Percentiles rank a stretch among this genome's conserved stretches.
Evolutionary conservation across 35 echinoderm and acorn worm species (phyloP).

Genomic region (Nesometra sesokonis): DNA sequence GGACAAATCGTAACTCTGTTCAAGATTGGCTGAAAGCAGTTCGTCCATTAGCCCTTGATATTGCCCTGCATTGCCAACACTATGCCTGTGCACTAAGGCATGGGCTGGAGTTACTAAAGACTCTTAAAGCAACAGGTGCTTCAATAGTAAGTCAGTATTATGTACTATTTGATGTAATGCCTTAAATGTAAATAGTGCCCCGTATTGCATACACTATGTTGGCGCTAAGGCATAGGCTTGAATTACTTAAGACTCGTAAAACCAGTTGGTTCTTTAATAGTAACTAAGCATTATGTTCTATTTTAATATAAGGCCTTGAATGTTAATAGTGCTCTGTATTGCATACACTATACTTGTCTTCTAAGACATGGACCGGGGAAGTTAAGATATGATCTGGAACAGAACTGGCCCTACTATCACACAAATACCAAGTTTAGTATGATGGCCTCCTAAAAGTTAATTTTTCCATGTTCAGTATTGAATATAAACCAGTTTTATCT

Average conservation of each 20-base stretch:
- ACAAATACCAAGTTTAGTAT: too few species aligned
- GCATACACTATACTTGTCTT: conserved; percentile 66
- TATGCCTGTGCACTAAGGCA: conserved; percentile 76
- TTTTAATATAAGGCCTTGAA: background rate
- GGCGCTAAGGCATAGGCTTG: conserved; percentile 59
- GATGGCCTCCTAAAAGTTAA: too few species aligned
- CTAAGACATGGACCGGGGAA: conserved; percentile 64
- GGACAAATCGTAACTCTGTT: conserved; percentile 69
- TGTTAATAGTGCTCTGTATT: conserved; percentile 51
- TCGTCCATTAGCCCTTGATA: conserved; percentile 37
- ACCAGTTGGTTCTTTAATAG: conserved; percentile 44
- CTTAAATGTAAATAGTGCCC: conserved; percentile 16
- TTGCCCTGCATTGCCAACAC: conserved; percentile 70
- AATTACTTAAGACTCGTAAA: conserved; percentile 48
- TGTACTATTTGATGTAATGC: background rate
- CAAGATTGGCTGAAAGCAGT: conserved; percentile 75
- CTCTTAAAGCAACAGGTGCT: conserved; percentile 38
- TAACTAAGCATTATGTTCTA: conserved; percentile 26
- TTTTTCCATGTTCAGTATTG: too few species aligned
- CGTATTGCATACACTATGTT: conserved; percentile 69
- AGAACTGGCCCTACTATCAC: too few species aligned
- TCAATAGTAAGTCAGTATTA: conserved; percentile 46
- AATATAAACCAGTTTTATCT: too few species aligned
- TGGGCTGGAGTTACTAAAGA: conserved; percentile 47
- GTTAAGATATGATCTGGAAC: too few species aligned